phyloP scores from a whole-genome alignment of 2,797 vertebrate genomes.

The Acrocephalus scirpaceus region DNA sequence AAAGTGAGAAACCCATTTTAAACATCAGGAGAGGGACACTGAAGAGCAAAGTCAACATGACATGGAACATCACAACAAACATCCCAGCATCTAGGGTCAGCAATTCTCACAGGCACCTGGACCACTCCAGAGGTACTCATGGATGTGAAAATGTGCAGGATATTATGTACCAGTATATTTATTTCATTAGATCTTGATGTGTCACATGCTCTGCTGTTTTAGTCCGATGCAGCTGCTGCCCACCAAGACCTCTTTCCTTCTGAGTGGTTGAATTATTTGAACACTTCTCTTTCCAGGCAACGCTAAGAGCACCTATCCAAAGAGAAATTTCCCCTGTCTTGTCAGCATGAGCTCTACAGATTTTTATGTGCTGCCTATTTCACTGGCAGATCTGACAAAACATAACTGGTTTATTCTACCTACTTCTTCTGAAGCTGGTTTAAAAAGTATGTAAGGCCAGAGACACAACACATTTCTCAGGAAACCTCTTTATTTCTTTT shows the following conservation, averaged over 20 bases:
- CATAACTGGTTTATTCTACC: not conserved
- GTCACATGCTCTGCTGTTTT: not conserved
- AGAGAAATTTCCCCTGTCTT: not conserved
- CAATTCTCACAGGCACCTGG: not conserved
- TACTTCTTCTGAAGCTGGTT: not conserved
- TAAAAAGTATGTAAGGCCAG: not conserved
- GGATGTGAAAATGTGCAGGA: not conserved
- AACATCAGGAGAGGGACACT: not conserved
- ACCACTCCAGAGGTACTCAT: not conserved
- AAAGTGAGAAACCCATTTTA: not conserved
- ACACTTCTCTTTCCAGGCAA: not conserved
- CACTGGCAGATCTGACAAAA: not conserved
- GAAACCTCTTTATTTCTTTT: fast-evolving
- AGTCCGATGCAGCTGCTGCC: not conserved
- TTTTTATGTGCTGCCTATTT: not conserved
- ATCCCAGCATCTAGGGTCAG: not conserved
- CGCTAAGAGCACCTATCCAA: not conserved
- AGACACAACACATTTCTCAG: not conserved
- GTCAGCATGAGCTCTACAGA: not conserved
- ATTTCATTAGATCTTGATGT: not conserved
- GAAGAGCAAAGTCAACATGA: not conserved
- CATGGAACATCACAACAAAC: not conserved
- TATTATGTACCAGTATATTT: not conserved
- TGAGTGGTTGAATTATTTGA: not conserved
- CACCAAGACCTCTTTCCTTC: not conserved